Evolutionary conservation across 1,140 invertebrate genomes (phyloP).

Genomic region (Neoseiulus cucumeris): DNA sequence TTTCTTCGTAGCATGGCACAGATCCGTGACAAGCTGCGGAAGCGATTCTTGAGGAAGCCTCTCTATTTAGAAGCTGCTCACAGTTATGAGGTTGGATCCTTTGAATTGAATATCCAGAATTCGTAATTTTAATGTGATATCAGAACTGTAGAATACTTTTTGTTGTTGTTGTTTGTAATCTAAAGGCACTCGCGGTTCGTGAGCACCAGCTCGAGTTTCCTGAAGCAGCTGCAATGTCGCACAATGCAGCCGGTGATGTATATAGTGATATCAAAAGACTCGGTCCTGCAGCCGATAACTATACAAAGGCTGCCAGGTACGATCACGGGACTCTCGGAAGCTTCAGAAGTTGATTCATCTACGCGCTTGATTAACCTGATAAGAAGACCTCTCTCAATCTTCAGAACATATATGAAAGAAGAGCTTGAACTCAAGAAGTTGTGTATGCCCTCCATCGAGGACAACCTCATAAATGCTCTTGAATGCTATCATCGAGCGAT

Average conservation of each 20-base stretch:
- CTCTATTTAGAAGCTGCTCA: background rate
- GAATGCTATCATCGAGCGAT: constrained; percentile 3
- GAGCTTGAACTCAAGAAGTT: background rate
- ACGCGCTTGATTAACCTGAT: too few relatives aligned
- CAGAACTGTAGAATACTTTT: too few relatives aligned
- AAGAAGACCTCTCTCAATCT: background rate
- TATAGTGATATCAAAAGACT: background rate
- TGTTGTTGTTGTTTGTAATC: too few relatives aligned
- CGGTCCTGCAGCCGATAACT: background rate
- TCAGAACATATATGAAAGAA: constrained; percentile 1
- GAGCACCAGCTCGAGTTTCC: background rate
- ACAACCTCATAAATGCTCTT: background rate
- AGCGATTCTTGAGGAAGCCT: background rate
- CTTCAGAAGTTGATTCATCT: too few relatives aligned
- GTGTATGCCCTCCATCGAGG: constrained; percentile 3
- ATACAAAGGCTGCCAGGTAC: constrained; percentile 2
- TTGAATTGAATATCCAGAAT: too few relatives aligned
- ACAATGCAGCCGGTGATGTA: background rate
- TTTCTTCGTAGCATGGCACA: constrained; percentile 5
- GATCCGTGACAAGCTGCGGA: background rate
- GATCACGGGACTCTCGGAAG: background rate
- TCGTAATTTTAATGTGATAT: too few relatives aligned
- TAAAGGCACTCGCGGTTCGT: background rate
- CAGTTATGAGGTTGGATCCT: background rate
- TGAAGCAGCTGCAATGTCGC: background rate